phyloP scores from a whole-genome alignment of 2,888 invertebrate species.

The Bellardia pandia region DNA sequence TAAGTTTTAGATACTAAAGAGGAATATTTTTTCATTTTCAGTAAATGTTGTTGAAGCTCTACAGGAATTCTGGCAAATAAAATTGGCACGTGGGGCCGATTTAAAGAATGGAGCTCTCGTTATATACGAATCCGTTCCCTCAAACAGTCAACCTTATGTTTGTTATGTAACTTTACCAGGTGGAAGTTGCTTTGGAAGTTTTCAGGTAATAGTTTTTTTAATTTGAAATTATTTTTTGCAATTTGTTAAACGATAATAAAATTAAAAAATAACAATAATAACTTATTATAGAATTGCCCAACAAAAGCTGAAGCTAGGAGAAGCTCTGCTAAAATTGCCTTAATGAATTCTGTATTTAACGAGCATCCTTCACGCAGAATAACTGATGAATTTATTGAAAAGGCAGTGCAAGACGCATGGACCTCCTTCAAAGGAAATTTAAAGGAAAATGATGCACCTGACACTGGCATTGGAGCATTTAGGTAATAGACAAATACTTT shows the following conservation, averaged over 20 bases:
- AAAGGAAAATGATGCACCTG: conserved; percentile 88
- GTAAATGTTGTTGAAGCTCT: conserved; percentile 98
- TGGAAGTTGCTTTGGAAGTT: conserved; percentile 97
- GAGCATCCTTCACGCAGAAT: conserved; percentile 97
- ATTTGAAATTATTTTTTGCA: background rate
- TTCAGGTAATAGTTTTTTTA: conserved; percentile 87
- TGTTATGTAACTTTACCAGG: conserved; percentile 98
- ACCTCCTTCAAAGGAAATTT: conserved; percentile 90
- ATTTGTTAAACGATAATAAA: too few relatives aligned
- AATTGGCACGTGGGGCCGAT: conserved; percentile 93
- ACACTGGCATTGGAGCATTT: conserved; percentile 90
- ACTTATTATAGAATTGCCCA: conserved; percentile 90
- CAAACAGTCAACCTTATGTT: conserved; percentile 95
- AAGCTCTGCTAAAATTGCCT: conserved; percentile 97
- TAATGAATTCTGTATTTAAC: conserved; percentile 98
- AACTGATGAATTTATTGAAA: conserved; percentile 96
- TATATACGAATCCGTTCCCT: conserved; percentile 97
- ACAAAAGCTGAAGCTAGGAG: conserved; percentile 97
- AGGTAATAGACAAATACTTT: conserved; percentile 82
- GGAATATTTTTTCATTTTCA: conserved; percentile 79
- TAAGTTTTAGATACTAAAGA: too few relatives aligned
- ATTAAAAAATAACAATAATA: background rate
- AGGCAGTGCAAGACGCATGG: conserved; percentile 96
- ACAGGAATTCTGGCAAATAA: conserved; percentile 99
- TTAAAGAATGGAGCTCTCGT: conserved; percentile 95